A percentile compares a stretch with the other conserved stretches of the same genome.
Conservation (phyloP, 1,140 invertebrate genomes). For the Hylaeus volcanicus region DNA sequence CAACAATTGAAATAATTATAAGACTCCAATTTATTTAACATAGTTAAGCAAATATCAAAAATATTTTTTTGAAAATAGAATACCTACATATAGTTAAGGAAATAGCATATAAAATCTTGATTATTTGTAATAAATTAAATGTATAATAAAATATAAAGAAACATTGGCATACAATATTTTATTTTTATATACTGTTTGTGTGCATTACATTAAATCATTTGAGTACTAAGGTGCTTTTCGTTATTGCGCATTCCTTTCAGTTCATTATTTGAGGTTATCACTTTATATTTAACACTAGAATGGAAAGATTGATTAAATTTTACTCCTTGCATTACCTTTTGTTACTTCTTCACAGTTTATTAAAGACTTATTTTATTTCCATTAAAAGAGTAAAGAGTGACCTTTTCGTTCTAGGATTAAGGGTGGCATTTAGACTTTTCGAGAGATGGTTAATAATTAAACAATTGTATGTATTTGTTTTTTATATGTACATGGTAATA, state of each 20-base stretch:
- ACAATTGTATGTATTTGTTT: background rate
- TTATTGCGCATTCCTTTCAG: no score
- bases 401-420: no score
- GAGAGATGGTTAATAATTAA: no score
- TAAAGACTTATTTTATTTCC: no score
- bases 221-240: no score
- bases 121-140: conserved; percentile 10
- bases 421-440: no score
- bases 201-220: background rate
- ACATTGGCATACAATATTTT: background rate
- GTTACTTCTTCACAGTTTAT: no score
- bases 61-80: background rate
- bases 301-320: no score
- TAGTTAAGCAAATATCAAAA: background rate
- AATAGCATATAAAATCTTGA: background rate
- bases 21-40: background rate
- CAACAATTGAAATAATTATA: background rate
- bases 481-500: background rate
- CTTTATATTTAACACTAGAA: no score
- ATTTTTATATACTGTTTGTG: background rate
- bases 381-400: no score
- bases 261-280: no score
- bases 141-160: conserved; percentile 7
- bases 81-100: background rate
- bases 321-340: no score